Base-by-base conservation (phyloP, 2,888 invertebrate species). In the Calephelis perditalis region DNA sequence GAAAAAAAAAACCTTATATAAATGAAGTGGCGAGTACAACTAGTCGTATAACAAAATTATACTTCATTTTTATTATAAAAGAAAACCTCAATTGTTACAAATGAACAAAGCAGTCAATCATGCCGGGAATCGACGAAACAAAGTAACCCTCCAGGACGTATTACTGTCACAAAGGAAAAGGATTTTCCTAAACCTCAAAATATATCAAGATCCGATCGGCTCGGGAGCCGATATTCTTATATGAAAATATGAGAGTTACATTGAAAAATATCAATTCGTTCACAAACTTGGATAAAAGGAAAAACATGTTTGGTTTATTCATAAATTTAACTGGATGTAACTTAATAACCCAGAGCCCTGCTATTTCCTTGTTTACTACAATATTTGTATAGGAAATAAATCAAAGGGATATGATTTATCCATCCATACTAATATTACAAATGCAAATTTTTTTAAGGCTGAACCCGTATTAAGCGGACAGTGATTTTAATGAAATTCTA, bases 171-270 rank as follows among this genome's bases (percentile, higher is more conserved):
- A 70, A 67, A 68, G 62, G 70, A 67, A 70, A 70, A 68, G 68
- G 71, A 67, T 70, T 73, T 70, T 66, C 68, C 67, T 71, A 67
- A 71, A 70, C 71, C 73, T 68, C 70, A 70, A 67, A 70, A 75
- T 73, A 71, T 70, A 74, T 74, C 72, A 71, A 66, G 60, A 62
- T 64, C 59, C 65, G 65, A 67, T 68, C 68, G 62, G 58, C 61
- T 58, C 45, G 45, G 37, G 47, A 52, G 56, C 54, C 62, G 54
- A 65, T 63, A 63, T 66, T 63, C 59, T 68, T 64, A 64, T 70
- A 71, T 70, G 71, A 67, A 70, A 75, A 73, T 73, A 70, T 73
- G 67, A 67, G 69, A 68, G 64, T 67, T 66, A 65, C 65, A 68
- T 70, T 66, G 65, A 68, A 62, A 71, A 71, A 74, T 71, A 64